phyloP scores from a whole-genome alignment of 1,140 invertebrate genomes.

The Contarinia nasturtii region DNA sequence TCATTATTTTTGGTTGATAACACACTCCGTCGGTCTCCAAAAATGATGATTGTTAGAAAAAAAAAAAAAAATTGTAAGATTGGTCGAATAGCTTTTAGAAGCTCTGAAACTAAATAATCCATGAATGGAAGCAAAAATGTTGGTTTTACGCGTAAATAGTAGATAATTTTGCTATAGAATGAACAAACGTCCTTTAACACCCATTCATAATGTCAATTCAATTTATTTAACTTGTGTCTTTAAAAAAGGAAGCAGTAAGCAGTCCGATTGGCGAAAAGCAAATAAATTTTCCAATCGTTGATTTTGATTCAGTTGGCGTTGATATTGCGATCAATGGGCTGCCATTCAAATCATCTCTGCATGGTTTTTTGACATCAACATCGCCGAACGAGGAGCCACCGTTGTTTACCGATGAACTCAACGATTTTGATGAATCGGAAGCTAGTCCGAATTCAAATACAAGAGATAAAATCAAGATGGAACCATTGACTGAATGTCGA shows the following conservation, averaged over 20 bases:
- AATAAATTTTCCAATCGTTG: constrained; percentile 29
- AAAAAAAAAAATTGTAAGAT: too few species aligned
- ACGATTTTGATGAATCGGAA: constrained; percentile 11
- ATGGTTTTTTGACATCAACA: constrained; percentile 16
- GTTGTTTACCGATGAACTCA: constrained; percentile 34
- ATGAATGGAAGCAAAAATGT: too few species aligned
- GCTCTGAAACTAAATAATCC: too few species aligned
- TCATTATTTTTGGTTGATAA: too few species aligned
- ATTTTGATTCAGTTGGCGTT: constrained; percentile 26
- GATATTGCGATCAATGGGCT: constrained; percentile 42
- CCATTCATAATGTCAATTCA: too few species aligned
- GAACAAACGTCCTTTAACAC: too few species aligned
- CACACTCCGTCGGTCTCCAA: too few species aligned
- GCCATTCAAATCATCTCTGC: constrained; percentile 39
- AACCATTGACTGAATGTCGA: constrained; percentile 29
- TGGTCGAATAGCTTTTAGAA: too few species aligned
- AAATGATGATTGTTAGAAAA: too few species aligned
- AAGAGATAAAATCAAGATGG: constrained; percentile 24
- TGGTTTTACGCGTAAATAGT: too few species aligned
- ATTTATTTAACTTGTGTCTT: too few species aligned
- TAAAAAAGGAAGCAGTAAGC: constrained; percentile 16
- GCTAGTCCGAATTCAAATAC: not conserved
- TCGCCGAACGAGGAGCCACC: constrained; percentile 40
- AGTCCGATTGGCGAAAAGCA: constrained; percentile 24
- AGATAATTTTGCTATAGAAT: too few species aligned